phyloP scores from a whole-genome alignment of 2,113 vertebrate genomes.

The Sarotherodon lohbergeri region DNA sequence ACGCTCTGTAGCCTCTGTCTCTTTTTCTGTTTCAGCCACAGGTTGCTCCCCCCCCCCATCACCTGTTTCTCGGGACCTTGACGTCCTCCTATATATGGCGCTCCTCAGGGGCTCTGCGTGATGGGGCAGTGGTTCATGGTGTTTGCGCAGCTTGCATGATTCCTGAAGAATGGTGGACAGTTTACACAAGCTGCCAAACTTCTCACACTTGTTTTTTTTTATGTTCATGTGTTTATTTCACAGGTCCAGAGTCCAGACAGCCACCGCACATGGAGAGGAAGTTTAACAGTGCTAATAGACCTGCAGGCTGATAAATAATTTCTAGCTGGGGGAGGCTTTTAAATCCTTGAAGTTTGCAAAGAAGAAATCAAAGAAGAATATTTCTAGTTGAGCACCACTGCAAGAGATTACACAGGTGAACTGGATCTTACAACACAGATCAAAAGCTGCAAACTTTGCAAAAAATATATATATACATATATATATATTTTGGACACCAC shows the following conservation, averaged over 20 bases:
- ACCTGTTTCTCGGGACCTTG: constrained; percentile 68
- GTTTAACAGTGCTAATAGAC: not conserved
- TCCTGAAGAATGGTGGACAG: constrained; percentile 39
- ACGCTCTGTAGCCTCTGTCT: not conserved
- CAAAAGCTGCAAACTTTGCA: not conserved
- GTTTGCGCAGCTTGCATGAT: constrained; percentile 66
- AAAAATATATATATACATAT: not conserved
- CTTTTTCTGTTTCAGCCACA: constrained; percentile 75
- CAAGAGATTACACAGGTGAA: not conserved
- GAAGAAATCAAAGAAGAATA: not conserved
- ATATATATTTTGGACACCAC: not conserved
- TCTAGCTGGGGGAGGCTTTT: not conserved
- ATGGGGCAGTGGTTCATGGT: not conserved
- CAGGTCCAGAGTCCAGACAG: constrained; percentile 16
- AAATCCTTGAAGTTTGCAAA: not conserved
- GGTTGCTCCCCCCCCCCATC: constrained; percentile 28
- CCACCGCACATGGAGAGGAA: not conserved
- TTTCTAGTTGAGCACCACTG: not conserved
- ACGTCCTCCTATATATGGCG: constrained; percentile 4
- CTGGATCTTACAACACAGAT: not conserved
- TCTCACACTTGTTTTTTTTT: constrained; percentile 46
- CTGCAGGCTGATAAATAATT: not conserved
- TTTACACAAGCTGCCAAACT: constrained; percentile 68
- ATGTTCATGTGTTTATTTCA: not conserved
- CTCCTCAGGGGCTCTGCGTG: not conserved